These are phyloP conservation scores for Teinopalpus imperialis DNA, from an alignment of 2,888 invertebrate genomes.

Conservation along the genomic window DNA sequence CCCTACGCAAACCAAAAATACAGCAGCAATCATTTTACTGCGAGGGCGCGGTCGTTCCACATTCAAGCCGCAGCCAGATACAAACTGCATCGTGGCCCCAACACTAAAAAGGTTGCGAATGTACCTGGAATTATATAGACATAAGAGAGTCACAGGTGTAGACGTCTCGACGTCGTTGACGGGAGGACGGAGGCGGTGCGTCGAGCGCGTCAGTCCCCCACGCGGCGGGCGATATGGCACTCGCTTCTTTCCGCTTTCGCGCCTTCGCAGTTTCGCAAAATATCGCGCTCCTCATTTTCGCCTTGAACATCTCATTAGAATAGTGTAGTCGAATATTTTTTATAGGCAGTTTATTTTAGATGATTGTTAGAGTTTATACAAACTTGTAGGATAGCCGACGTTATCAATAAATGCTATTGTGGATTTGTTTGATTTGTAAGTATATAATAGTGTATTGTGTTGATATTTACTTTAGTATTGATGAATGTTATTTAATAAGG, in stretches of 20 bases:
- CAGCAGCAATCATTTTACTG: too few relatives aligned
- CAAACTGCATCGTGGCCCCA: too few relatives aligned
- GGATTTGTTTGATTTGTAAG: slow-evolving; percentile 34
- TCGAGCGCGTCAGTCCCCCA: slow-evolving; percentile 36
- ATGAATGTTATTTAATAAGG: too few relatives aligned
- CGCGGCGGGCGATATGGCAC: slow-evolving; percentile 19
- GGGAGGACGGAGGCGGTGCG: slow-evolving; percentile 8
- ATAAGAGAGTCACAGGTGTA: slow-evolving; percentile 5
- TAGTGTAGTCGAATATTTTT: slow-evolving; percentile 33
- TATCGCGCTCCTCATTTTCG: slow-evolving; percentile 6
- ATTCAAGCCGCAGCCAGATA: too few relatives aligned
- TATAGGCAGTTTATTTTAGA: slow-evolving; percentile 45
- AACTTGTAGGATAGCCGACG: slow-evolving; percentile 30
- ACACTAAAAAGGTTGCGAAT: too few relatives aligned
- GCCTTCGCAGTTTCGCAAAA: slow-evolving; percentile 15
- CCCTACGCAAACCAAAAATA: too few relatives aligned
- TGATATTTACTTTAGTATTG: too few relatives aligned
- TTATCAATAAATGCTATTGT: slow-evolving; percentile 19
- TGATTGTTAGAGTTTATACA: slow-evolving; percentile 44
- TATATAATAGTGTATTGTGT: too few relatives aligned
- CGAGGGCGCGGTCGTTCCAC: too few relatives aligned
- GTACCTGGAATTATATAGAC: neutral
- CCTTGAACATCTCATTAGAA: slow-evolving; percentile 11
- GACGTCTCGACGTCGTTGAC: neutral
- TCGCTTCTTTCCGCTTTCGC: slow-evolving; percentile 22